phyloP scores from a whole-genome alignment of 2,113 vertebrate species.

The Aptenodytes forsteri region DNA sequence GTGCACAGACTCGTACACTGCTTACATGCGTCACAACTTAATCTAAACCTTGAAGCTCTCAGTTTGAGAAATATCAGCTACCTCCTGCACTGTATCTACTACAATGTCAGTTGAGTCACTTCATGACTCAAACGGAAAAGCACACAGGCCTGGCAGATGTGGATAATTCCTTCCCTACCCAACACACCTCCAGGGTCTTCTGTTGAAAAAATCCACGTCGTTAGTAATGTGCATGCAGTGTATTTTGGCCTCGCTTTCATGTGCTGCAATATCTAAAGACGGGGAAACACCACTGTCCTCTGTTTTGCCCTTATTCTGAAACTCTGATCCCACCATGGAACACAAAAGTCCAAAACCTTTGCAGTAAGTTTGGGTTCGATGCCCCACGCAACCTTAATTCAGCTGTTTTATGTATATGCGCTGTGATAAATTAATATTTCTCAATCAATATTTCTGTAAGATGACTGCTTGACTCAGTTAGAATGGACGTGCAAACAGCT shows the following conservation, averaged over 20 bases:
- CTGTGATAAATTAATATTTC: not conserved
- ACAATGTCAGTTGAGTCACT: not conserved
- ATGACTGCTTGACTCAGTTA: too few species aligned
- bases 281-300: not conserved
- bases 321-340: not conserved
- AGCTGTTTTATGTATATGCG: not conserved
- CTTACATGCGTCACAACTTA: not conserved
- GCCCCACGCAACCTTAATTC: not conserved
- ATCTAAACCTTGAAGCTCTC: not conserved
- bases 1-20: not conserved
- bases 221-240: not conserved
- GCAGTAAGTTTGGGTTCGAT: not conserved
- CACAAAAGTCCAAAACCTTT: not conserved
- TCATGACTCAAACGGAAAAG: not conserved
- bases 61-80: not conserved
- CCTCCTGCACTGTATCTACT: not conserved
- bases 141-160: not conserved
- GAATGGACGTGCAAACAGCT: not conserved
- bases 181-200: not conserved
- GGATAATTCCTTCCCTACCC: not conserved
- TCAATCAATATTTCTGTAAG: not conserved
- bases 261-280: not conserved
- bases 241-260: not conserved
- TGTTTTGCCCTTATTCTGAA: not conserved
- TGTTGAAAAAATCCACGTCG: fast-evolving